Percentiles rank a stretch among this genome's conserved stretches.
Conservation (phyloP, 2,888 invertebrate genomes). For the Uropetala carovei region DNA sequence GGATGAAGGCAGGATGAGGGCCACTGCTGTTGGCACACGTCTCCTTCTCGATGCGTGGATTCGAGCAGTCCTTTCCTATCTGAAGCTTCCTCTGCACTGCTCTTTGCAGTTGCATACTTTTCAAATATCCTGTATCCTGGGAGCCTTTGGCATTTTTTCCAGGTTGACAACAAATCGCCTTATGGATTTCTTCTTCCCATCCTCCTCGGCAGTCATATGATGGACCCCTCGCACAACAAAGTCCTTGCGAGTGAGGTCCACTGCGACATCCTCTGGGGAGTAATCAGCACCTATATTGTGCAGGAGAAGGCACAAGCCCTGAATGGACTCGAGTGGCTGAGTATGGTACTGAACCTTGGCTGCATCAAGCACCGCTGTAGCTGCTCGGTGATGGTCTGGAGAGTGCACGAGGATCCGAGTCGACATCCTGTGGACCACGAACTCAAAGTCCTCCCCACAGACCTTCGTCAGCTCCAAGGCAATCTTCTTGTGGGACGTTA, state of each 20-base stretch:
- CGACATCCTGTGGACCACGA: not conserved
- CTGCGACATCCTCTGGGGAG: not conserved
- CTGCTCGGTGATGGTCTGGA: not conserved
- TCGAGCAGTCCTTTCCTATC: too few relatives aligned
- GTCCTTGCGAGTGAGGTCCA: not conserved
- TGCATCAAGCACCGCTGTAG: not conserved
- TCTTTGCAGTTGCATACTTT: too few relatives aligned
- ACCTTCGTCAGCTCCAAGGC: too few relatives aligned
- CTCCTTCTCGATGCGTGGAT: too few relatives aligned
- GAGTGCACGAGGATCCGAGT: not conserved
- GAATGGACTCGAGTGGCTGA: not conserved
- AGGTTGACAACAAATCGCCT: not conserved
- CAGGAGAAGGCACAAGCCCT: not conserved
- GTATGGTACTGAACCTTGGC: not conserved
- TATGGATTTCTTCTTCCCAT: not conserved
- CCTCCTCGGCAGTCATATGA: not conserved
- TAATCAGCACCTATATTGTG: not conserved
- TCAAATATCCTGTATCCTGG: too few relatives aligned
- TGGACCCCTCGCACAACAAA: not conserved
- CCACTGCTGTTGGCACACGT: too few relatives aligned
- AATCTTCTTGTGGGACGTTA: too few relatives aligned
- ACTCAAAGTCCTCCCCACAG: not conserved
- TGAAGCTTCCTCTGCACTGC: too few relatives aligned
- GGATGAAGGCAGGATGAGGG: too few relatives aligned
- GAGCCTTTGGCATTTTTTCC: not conserved